Base-by-base conservation (phyloP, 2,797 vertebrate species). In the Phrynocephalus guinanensis region DNA sequence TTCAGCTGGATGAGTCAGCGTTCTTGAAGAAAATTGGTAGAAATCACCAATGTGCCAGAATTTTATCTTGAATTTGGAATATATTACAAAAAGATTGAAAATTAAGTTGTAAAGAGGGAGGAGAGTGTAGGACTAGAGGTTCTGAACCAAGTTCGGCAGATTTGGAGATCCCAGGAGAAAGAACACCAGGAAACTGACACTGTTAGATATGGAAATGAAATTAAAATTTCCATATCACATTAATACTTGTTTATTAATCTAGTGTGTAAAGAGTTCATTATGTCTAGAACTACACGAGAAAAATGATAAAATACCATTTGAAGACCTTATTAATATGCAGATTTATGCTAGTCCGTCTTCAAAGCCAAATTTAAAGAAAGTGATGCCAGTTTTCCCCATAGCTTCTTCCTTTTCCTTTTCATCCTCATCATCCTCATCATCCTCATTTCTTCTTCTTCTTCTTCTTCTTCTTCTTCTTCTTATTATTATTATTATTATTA, bases 241-340 rank as follows among this genome's bases (percentile, higher is more conserved):
- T 75, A 86, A 85, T 79, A 52, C 26, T n/a, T 78, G 60, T 85
- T 77, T 50, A 86, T 10, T 73, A 86, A 73, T 81, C 63, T 71
- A 52, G 18, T 56, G 52, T 66, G 30, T 28, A 66, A 86, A 86
- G 75, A 48, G 52, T 33, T 80, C 33, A 66, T 79, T 70, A 56
- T 70, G 30, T 13, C 66, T 79, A 56, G 20, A 79, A 30, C 18
- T 30, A 73, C 68, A 73, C 33, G 70, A 30, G 48, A 15, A 22
- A 52, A 70, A 52, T 30, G 26, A 44, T 48, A 70, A 24, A 38
- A 78, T 78, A 50, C 48, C 5, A 15, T 56, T 68, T 71, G 22
- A 79, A 79, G 18, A 38, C 28, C 13, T 81, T 20, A 60, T 52
- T 78, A 52, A 20, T 52, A 79, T 68, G 38, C 24, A 67, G 60